Base-by-base conservation (phyloP, 2,888 invertebrate genomes). In the Polymixis flavicincta region DNA sequence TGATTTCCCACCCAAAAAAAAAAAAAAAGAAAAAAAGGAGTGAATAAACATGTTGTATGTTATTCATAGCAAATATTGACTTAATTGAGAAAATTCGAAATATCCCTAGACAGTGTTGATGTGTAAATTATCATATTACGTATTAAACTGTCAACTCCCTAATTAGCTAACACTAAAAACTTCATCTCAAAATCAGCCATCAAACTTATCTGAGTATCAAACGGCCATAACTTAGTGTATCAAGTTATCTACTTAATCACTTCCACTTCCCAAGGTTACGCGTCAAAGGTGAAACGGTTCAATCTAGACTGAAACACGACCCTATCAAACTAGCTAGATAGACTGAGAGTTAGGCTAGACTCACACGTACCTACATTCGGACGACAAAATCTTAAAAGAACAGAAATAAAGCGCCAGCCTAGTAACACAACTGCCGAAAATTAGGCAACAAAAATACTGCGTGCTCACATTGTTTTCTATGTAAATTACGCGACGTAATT, bases 261-360 rank as follows among this genome's bases (percentile, higher is more conserved):
- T 73, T 73, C 61, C 45, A 82, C 13, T 69, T 57, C 5, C 52
- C 66, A 69, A 69, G 78, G 74, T 76, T 45, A 75, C 28, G 71
- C 28, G 70, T 74, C 82, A 85, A 76, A 82, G 80, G 87, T 87
- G 85, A 82, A 65, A 14, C 69, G 52, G 70, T 71, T 63, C 73
- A 71, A 85, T 85, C 76, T 87, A 83, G 83, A 77, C 67, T 82
- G 78, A 72, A 77, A 75, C 75, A 78, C 55, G 55, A 75, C 65
- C 61, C 78, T 74, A 79, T 71, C 76, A 65, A 72, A 68, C 66
- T 45, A 42, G 59, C 59, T 76, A 14, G 70, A 85, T 79, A 66
- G 52, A 71, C 68, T 60, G n/a, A 37, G 17, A 42, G 42, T 50
- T 63, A 45, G 42, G 79, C 1, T 14, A 11, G 28, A 17, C 6